A percentile compares a stretch with the other conserved stretches of the same genome.
These are phyloP conservation scores for Anticlea derivata DNA, from an alignment of 2,888 invertebrate species.

Conservation along the genomic window DNA sequence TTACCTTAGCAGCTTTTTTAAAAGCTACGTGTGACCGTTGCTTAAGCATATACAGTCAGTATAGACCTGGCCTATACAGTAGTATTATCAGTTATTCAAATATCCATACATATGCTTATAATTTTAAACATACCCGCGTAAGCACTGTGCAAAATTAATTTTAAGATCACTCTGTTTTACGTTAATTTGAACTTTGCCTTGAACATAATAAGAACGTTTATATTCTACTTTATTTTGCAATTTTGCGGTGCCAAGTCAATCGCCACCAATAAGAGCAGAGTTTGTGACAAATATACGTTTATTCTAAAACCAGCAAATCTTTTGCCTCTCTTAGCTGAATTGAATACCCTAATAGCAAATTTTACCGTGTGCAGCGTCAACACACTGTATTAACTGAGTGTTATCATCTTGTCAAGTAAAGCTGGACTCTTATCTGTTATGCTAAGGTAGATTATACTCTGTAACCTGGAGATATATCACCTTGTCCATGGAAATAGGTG, in stretches of 20 bases:
- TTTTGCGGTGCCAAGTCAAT: too few species aligned
- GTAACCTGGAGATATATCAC: conserved; percentile 36
- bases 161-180: too few species aligned
- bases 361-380: conserved; percentile 59
- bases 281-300: conserved; percentile 57
- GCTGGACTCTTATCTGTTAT: conserved; percentile 50
- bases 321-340: conserved; percentile 47
- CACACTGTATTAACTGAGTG: conserved; percentile 55
- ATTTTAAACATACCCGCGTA: too few species aligned
- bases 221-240: too few species aligned
- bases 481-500: conserved; percentile 55
- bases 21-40: background rate
- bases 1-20: too few species aligned
- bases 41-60: too few species aligned
- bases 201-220: too few species aligned
- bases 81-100: conserved; percentile 39
- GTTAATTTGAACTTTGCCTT: too few species aligned
- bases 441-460: conserved; percentile 48
- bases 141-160: too few species aligned
- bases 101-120: too few species aligned
- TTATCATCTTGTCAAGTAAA: conserved; percentile 39
- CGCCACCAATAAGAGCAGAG: conserved; percentile 52
- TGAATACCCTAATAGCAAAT: conserved; percentile 67
- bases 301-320: conserved; percentile 60
- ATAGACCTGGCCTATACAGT: too few species aligned